Conservation (phyloP, 2,888 invertebrate species). For the Serripes groenlandicus region DNA sequence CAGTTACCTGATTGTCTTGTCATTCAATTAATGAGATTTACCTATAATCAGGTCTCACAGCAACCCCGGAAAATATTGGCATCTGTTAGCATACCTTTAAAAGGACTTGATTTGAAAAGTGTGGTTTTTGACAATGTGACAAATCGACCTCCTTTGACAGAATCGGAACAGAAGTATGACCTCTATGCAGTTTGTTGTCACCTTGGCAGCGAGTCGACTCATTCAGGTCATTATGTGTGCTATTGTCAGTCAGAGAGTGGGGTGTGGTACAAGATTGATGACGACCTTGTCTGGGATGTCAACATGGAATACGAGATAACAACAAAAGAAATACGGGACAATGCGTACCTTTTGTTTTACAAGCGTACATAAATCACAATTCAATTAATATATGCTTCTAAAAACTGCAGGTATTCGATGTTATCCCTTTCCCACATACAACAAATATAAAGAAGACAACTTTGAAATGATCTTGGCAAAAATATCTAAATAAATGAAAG, state of each 20-base stretch:
- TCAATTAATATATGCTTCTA: no score
- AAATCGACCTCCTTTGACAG: constrained; percentile 78
- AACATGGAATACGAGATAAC: constrained; percentile 85
- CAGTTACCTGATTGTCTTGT: constrained; percentile 85
- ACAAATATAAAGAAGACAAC: no score
- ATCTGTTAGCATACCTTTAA: constrained; percentile 81
- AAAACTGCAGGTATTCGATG: no score
- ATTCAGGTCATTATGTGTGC: constrained; percentile 83
- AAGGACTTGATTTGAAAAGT: constrained; percentile 78
- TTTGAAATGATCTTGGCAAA: no score
- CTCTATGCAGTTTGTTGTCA: constrained; percentile 84
- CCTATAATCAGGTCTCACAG: constrained; percentile 75
- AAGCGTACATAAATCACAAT: no score
- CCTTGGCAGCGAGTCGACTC: constrained; percentile 81
- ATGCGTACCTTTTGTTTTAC: constrained; percentile 85
- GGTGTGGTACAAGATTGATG: constrained; percentile 84
- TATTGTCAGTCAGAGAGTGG: constrained; percentile 76
- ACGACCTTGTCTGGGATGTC: constrained; percentile 81
- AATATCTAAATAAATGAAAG: no score
- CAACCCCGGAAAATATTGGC: constrained; percentile 78
- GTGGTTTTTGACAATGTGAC: constrained; percentile 83
- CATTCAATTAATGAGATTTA: constrained; percentile 84
- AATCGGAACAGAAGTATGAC: constrained; percentile 76
- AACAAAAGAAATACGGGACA: constrained; percentile 80
- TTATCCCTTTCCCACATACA: no score